A percentile compares a stretch with the other conserved stretches of the same genome.
These are phyloP conservation scores for Lynx canadensis DNA, from an alignment of 2,113 vertebrate species.

Conservation along the genomic window DNA sequence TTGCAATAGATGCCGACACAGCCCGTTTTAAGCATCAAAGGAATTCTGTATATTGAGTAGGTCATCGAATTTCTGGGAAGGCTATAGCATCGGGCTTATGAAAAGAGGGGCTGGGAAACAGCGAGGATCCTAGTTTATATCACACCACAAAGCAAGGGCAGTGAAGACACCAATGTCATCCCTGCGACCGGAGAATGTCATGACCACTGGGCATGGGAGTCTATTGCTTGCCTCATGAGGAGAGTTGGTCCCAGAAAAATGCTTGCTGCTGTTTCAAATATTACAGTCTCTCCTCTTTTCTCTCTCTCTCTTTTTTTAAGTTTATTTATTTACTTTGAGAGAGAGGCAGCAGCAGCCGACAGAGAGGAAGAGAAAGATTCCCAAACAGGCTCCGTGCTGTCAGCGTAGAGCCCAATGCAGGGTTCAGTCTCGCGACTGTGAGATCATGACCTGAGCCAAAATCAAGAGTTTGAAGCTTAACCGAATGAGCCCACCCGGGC, in stretches of 20 bases:
- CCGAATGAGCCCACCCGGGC: too few species aligned
- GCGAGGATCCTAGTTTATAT: not conserved
- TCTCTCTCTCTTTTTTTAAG: too few species aligned
- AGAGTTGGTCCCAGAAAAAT: not conserved
- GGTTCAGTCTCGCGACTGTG: too few species aligned
- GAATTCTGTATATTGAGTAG: not conserved
- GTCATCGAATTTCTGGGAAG: not conserved
- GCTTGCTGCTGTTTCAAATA: not conserved
- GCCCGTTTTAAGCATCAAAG: not conserved
- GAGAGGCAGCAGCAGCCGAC: too few species aligned
- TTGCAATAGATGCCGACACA: too few species aligned
- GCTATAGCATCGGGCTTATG: not conserved
- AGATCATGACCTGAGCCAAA: too few species aligned
- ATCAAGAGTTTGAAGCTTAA: too few species aligned
- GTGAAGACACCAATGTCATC: not conserved
- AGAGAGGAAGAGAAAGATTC: too few species aligned
- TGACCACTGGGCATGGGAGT: not conserved
- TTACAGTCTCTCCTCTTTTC: not conserved
- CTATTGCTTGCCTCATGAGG: rapidly evolving
- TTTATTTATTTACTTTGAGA: too few species aligned
- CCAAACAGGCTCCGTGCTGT: too few species aligned
- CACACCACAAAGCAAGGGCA: not conserved
- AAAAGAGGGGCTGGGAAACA: not conserved
- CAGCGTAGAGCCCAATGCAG: too few species aligned
- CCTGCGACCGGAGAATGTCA: not conserved